Base-by-base conservation (phyloP, 2,888 invertebrate genomes). In the Nipponacmea schrenckii region DNA sequence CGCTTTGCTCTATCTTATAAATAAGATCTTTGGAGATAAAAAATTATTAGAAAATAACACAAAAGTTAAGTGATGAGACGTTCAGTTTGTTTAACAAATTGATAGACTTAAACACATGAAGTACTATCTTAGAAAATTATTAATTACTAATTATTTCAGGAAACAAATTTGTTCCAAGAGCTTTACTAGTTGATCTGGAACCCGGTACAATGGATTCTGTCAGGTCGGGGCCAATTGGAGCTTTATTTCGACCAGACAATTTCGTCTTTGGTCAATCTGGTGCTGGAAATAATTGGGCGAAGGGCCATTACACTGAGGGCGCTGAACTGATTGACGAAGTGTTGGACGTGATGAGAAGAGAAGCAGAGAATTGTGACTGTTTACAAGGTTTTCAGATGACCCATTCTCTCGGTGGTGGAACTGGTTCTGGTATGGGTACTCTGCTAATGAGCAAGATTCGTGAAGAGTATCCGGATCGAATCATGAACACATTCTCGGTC, bases 151-250 rank as follows among this genome's bases (percentile, higher is more conserved):
- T 31, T 72, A 46, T 73, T 66, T 39, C 39, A 39, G 39, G 39
- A 10, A 39, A 39, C 39, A 96, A 96, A 90, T 97, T 96, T 90
- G 97, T 97, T 73, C 97, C 97, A 17, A 92, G 97, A 79, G 96
- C 96, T 84, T 94, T 97, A 87, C 92, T 97, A 75, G 95, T 97
- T 78, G 97, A 97, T 88, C 91, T 97, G 87, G 97, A 97, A 90
- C 97, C 97, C 67, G 97, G 97, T 80, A 97, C 97, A 83, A 97
- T 97, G 97, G 97, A 97, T 90, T 95, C 96, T 0, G 96, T 97
- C 77, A 92, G 96, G 77, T 95, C 96, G 0, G 96, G 96, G 73
- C 95, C 96, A 15, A 97, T 95, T 90, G 95, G 95, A n/a, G 93
- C 96, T 89, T 94, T 97, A 85, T 97, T 96, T 92, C 91, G 96